These are phyloP conservation scores for Hippopotamyrus pictus DNA, from an alignment of 2,797 vertebrate species.

Conservation along the genomic window DNA sequence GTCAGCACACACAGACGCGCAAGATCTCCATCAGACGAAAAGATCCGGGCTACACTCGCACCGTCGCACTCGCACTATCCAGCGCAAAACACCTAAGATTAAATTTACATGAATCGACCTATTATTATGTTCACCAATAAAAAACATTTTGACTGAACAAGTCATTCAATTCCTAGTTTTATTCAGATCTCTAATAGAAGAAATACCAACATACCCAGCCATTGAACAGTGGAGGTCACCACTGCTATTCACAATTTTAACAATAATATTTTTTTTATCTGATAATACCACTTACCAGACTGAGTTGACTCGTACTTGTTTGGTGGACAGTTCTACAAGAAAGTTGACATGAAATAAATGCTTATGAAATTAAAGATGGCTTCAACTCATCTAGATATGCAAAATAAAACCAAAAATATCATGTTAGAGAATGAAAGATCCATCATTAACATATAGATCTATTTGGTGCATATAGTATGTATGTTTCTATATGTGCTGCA, in stretches of 20 bases:
- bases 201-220: background rate
- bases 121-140: background rate
- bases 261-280: background rate
- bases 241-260: background rate
- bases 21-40: background rate
- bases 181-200: background rate
- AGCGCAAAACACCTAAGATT: background rate
- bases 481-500: background rate
- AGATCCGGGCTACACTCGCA: background rate
- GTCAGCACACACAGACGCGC: background rate
- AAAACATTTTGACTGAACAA: background rate
- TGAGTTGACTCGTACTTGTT: constrained; percentile 72
- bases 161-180: background rate
- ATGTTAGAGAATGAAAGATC: background rate
- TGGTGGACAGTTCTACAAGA: constrained; percentile 65
- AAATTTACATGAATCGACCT: background rate
- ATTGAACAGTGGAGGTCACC: background rate
- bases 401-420: background rate
- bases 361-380: background rate
- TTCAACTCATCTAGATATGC: background rate
- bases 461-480: background rate
- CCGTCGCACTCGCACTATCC: too few species aligned
- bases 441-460: background rate
- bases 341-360: constrained; percentile 2
- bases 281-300: constrained; percentile 59